A percentile compares a stretch with the other conserved stretches of the same genome.
Evolutionary conservation across 2,797 vertebrate species (phyloP).

Genomic region (Oreochromis mossambicus): DNA sequence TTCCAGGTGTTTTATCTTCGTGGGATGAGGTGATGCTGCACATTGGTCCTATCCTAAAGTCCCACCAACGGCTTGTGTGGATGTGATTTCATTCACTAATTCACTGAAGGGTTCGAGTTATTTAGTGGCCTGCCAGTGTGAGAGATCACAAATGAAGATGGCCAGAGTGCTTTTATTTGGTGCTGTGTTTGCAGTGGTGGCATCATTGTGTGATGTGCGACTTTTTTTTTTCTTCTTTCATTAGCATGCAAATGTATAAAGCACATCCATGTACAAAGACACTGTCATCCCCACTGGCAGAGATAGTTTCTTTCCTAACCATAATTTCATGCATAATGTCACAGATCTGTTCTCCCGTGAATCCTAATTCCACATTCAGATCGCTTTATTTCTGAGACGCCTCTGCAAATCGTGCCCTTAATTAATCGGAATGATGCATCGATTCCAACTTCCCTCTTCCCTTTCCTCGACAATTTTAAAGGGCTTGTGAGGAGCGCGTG

Average conservation of each 20-base stretch:
- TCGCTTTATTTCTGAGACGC: slow-evolving; percentile 54
- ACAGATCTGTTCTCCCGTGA: slow-evolving; percentile 46
- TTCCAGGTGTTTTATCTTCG: slow-evolving; percentile 41
- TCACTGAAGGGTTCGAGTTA: slow-evolving; percentile 7
- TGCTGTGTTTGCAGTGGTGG: not conserved
- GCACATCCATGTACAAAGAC: not conserved
- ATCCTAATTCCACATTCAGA: slow-evolving; percentile 64
- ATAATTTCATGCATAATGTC: slow-evolving; percentile 66
- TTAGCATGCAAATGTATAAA: slow-evolving; percentile 18
- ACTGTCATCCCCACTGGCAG: slow-evolving; percentile 21
- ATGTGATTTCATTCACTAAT: slow-evolving; percentile 47
- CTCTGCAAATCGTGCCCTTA: slow-evolving; percentile 58
- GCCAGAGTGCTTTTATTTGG: not conserved
- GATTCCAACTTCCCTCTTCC: slow-evolving; percentile 47
- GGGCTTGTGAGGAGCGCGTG: slow-evolving; percentile 15
- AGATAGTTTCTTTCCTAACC: slow-evolving; percentile 37
- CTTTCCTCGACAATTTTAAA: slow-evolving; percentile 31
- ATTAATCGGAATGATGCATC: slow-evolving; percentile 64
- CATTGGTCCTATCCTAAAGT: slow-evolving; percentile 3
- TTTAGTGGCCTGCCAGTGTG: slow-evolving; percentile 17
- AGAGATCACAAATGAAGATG: slow-evolving; percentile 24
- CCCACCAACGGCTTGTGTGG: slow-evolving; percentile 1
- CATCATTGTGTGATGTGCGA: slow-evolving; percentile 11
- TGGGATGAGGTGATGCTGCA: slow-evolving; percentile 8
- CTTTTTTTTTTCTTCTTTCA: not conserved